Evolutionary conservation across 2,888 invertebrate genomes (phyloP).

Genomic region (Pterobdella sp.): DNA sequence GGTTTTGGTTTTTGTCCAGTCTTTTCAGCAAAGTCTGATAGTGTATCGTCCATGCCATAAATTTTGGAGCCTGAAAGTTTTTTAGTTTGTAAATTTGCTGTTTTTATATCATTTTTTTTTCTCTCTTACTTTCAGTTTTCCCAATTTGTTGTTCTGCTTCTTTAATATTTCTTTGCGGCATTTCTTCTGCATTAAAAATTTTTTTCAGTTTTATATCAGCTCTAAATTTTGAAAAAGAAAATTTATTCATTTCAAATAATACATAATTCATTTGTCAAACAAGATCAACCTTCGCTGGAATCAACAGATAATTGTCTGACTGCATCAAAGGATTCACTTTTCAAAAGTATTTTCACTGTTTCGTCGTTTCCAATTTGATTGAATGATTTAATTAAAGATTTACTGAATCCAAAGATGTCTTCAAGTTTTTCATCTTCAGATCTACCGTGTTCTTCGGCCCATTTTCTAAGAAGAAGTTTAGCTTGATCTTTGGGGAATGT

Average conservation of each 20-base stretch:
- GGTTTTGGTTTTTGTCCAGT: neutral
- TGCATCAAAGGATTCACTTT: constrained; percentile 39
- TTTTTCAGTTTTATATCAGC: too few species aligned
- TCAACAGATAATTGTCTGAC: neutral
- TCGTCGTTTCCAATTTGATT: constrained; percentile 31
- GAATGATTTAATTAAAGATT: constrained; percentile 23
- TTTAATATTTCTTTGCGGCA: too few species aligned
- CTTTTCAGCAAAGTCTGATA: constrained; percentile 29
- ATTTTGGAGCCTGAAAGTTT: constrained; percentile 18
- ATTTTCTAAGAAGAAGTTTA: constrained; percentile 81
- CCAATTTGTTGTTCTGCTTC: too few species aligned
- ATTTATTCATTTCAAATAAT: too few species aligned
- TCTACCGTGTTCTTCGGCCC: constrained; percentile 79
- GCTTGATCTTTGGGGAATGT: constrained; percentile 77
- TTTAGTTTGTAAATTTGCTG: too few species aligned
- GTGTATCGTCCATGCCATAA: constrained; percentile 31
- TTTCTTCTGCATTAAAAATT: too few species aligned
- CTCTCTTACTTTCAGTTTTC: too few species aligned
- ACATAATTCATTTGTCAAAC: too few species aligned
- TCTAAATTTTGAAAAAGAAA: too few species aligned
- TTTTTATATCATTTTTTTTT: too few species aligned
- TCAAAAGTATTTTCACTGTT: constrained; percentile 29
- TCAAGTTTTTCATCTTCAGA: constrained; percentile 56
- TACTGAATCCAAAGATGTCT: constrained; percentile 26
- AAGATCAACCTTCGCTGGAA: constrained; percentile 5